Evolutionary conservation across 2,797 vertebrate genomes (phyloP), one percentile per base, ranked within the genome.

Genomic region (Muscicapa comitata): DNA sequence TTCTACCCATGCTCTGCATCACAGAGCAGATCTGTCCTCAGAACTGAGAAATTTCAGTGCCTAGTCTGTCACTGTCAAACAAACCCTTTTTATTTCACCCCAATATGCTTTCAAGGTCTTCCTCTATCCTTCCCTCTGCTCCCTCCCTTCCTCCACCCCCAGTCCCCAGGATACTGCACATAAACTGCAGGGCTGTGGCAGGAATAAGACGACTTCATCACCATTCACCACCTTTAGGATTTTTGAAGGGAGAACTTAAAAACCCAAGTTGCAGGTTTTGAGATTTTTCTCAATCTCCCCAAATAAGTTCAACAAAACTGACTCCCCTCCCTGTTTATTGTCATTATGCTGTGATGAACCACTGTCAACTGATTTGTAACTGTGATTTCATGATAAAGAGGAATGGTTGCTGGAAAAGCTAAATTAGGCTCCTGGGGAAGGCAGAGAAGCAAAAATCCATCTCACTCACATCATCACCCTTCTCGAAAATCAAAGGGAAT

Each of bases 11-110:
- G 21, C 82, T 92, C 67, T 92, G 86, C 77, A 93, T 89, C 84
- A 85, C 72, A 53, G 93, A 88, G 88, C 92, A 70, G 87, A 71
- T 84, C 76, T 92, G 79, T 71, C 84, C 55, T 75, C 59, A 68
- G 70, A 86, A 91, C 47, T 31, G 58, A 88, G 74, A 62, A 38
- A 92, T 92, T 87, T 85, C 65, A 83, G 63, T 55, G 62, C 78
- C 84, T 58, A 91, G 93, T 88, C 86, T 90, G 85, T 92, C 95
- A 93, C 75, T 95, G 95, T 90, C 93, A 96, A 89, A 88, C 21
- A 2, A 95, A 75, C n/a, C 35, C 43, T 88, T 95, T 88, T 92
- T 92, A 90, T 86, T 95, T 93, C 72, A 74, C 82, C 91, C 85
- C 63, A 83, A 40, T 73, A 78, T 20, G 59, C 66, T 88, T 93